Percentiles rank a stretch among this genome's conserved stretches.
Conservation (phyloP, 1,140 invertebrate species). For the Tetramorium parvispinum region DNA sequence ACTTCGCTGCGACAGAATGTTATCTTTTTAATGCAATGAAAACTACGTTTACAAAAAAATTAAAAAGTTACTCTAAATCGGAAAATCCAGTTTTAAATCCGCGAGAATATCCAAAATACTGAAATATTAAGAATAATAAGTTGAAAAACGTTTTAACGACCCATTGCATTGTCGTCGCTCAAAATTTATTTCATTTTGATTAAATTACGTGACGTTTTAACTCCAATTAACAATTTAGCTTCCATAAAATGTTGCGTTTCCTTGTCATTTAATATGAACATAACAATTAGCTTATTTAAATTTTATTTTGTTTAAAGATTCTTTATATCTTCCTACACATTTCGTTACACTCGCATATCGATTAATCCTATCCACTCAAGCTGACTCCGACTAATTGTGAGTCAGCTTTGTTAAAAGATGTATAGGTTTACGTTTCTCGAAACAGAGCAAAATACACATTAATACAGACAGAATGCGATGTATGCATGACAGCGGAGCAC, state of each 20-base stretch:
- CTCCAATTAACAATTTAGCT: too few species aligned
- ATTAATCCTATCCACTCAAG: not conserved
- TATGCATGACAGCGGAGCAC: not conserved
- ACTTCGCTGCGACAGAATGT: not conserved
- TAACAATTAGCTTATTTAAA: not conserved
- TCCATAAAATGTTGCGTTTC: not conserved
- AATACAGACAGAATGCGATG: constrained; percentile 23
- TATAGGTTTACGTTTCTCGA: constrained; percentile 10
- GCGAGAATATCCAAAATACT: not conserved
- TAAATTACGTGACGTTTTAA: not conserved
- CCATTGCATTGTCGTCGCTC: too few species aligned
- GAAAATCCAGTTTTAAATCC: not conserved
- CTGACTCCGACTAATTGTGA: not conserved
- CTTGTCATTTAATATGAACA: not conserved
- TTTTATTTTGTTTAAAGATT: not conserved
- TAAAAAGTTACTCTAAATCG: not conserved
- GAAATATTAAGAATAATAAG: too few species aligned
- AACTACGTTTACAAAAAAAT: not conserved
- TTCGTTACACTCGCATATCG: not conserved
- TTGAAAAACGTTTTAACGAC: too few species aligned
- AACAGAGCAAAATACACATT: not conserved
- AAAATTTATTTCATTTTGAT: not conserved
- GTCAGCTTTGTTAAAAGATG: constrained; percentile 24
- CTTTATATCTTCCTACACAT: not conserved
- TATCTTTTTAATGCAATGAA: not conserved